Evolutionary conservation across 2,113 vertebrate species (phyloP).

Genomic region (Menidia beryllina): DNA sequence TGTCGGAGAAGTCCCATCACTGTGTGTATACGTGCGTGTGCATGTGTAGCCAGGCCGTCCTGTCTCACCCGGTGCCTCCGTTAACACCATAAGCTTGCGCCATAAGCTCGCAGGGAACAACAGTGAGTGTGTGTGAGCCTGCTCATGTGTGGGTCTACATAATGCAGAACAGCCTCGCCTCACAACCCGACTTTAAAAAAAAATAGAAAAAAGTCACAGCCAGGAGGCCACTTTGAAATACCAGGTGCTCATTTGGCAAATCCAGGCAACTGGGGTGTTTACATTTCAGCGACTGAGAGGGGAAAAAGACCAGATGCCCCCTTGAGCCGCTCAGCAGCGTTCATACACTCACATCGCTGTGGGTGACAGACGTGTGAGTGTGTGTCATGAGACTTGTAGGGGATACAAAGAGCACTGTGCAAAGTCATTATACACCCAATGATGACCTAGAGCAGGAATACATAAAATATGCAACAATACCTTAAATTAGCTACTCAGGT

Average conservation of each 20-base stretch:
- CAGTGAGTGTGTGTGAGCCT: slow-evolving; percentile 45
- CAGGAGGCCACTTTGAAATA: slow-evolving; percentile 81
- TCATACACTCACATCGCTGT: slow-evolving; percentile 72
- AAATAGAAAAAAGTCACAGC: slow-evolving; percentile 67
- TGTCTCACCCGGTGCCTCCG: slow-evolving; percentile 38
- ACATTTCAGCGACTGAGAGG: slow-evolving; percentile 80
- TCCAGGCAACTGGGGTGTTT: slow-evolving; percentile 79
- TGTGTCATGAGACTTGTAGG: slow-evolving; percentile 12
- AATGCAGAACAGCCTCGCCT: slow-evolving; percentile 72
- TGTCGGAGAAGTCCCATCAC: slow-evolving; percentile 3
- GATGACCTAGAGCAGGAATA: slow-evolving; percentile 51
- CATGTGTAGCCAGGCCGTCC: slow-evolving; percentile 61
- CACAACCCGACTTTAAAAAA: slow-evolving; percentile 46
- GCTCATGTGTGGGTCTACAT: slow-evolving; percentile 57
- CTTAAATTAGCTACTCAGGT: slow-evolving; percentile 45
- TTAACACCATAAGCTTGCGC: slow-evolving; percentile 38
- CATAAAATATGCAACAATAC: slow-evolving; percentile 58
- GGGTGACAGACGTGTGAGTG: slow-evolving; percentile 67
- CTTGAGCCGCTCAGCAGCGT: slow-evolving; percentile 66
- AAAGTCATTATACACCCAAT: slow-evolving; percentile 72
- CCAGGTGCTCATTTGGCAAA: slow-evolving; percentile 82
- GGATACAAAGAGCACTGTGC: slow-evolving; percentile 35
- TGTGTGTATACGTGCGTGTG: slow-evolving; percentile 35
- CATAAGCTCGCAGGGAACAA: slow-evolving; percentile 45
- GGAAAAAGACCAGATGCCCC: slow-evolving; percentile 81